phyloP scores from a whole-genome alignment of 2,113 vertebrate species.

The Marmota monax region DNA sequence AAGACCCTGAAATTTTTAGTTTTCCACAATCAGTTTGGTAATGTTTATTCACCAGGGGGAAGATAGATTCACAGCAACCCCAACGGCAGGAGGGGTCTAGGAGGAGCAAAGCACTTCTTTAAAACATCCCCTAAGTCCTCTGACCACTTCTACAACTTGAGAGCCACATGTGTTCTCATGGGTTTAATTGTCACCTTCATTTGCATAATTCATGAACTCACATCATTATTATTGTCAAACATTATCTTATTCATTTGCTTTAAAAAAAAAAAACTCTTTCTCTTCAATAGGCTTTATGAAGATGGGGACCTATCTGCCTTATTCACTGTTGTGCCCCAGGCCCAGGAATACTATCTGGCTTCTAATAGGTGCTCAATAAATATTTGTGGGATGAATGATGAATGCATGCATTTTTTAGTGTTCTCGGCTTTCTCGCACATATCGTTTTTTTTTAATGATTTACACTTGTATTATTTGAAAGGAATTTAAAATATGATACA shows the following conservation, averaged over 20 bases:
- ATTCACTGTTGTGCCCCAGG: not conserved
- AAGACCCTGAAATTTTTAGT: not conserved
- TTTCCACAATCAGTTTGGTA: not conserved
- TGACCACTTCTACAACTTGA: not conserved
- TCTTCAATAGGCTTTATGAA: not conserved
- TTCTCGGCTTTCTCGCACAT: not conserved
- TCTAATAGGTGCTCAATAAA: not conserved
- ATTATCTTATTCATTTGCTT: not conserved
- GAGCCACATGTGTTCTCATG: not conserved
- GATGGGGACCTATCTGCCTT: not conserved
- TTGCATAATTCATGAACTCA: not conserved
- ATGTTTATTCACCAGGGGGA: not conserved
- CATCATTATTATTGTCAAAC: not conserved
- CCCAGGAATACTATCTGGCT: not conserved
- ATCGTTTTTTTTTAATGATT: not conserved
- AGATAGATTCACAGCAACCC: not conserved
- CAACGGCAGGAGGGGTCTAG: not conserved
- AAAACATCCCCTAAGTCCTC: not conserved
- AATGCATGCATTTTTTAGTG: too few relatives aligned
- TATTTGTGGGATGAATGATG: not conserved
- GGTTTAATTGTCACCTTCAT: not conserved
- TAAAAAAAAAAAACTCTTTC: too few relatives aligned
- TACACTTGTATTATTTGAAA: slow-evolving; percentile 3
- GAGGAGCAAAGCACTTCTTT: not conserved
- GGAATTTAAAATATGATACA: not conserved